phyloP scores from a whole-genome alignment of 2,797 vertebrate species.

The Taenioides sp. region DNA sequence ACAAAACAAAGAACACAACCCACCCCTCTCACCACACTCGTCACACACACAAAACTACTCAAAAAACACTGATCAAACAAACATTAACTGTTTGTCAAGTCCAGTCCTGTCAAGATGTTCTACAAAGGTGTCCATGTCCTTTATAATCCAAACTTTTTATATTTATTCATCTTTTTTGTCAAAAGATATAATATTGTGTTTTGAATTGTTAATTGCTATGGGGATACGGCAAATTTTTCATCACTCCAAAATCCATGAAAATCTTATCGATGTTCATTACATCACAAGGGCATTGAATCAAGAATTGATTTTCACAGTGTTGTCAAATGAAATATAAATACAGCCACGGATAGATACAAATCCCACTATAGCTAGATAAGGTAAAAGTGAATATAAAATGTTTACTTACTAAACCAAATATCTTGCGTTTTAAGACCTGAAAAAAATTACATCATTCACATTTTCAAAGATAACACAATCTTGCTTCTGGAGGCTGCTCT shows the following conservation, averaged over 20 bases:
- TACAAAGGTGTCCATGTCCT: too few relatives aligned
- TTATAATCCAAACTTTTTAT: too few relatives aligned
- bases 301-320: not conserved
- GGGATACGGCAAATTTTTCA: not conserved
- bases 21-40: too few relatives aligned
- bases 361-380: not conserved
- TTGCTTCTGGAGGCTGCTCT: constrained; percentile 54
- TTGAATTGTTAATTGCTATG: too few relatives aligned
- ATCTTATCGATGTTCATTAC: not conserved
- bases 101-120: too few relatives aligned
- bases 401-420: not conserved
- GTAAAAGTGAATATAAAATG: not conserved
- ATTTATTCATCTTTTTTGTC: too few relatives aligned
- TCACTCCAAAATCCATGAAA: not conserved
- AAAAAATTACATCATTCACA: not conserved
- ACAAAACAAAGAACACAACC: too few relatives aligned
- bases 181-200: too few relatives aligned
- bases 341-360: not conserved
- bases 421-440: not conserved
- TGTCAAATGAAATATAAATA: too few relatives aligned
- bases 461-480: constrained; percentile 26
- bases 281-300: not conserved
- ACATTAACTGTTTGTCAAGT: too few relatives aligned
- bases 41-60: too few relatives aligned
- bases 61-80: too few relatives aligned